Evolutionary conservation across 2,113 vertebrate genomes (phyloP), one percentile per base, ranked within the genome.

Genomic region (Laticauda laticaudata): DNA sequence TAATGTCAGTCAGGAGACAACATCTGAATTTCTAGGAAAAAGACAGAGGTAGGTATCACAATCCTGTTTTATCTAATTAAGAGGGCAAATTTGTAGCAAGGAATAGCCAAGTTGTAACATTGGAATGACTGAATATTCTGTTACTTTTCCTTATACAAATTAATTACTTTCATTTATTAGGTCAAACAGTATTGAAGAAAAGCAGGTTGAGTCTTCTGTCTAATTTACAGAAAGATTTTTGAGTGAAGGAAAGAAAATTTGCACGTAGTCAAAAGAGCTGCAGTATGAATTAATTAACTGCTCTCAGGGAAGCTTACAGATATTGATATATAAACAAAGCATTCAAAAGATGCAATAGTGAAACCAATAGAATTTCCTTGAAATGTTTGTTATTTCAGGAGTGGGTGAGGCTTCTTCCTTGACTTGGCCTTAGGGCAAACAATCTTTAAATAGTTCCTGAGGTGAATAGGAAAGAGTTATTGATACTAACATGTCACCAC

Each of bases 21-120:
- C 5, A 88, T 93, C 54, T 20, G 51, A 55, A 93, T 64, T 24
- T 92, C 10, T 61, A 39, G 29, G 21, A 10, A 88, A 93, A 94
- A 89, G 0, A 20, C 0, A 53, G 85, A 55, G n/a, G 64, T 0
- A 61, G 94, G 45, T 20, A 75, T 18, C 88, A 4, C 0, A 5
- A 86, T 34, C 61, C 12, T 43, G 11, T n/a, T 88, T 88, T 11
- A 88, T 55, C n/a, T 54, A 11, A 91, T 94, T 94, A 86, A 91
- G 61, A 91, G 51, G 10, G 9, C 18, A 34, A 43, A 81, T 21
- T 91, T 69, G 48, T 75, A 91, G 4, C 29, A 29, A 89, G 3
- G 2, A 51, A 92, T 43, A 45, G 24, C 91, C 56, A 48, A 91
- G 3, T 87, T 23, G 75, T 1, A 91, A 39, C 39, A 54, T 15